These are phyloP conservation scores for Clinocottus analis DNA, from an alignment of 2,113 vertebrate species.

Conservation along the genomic window DNA sequence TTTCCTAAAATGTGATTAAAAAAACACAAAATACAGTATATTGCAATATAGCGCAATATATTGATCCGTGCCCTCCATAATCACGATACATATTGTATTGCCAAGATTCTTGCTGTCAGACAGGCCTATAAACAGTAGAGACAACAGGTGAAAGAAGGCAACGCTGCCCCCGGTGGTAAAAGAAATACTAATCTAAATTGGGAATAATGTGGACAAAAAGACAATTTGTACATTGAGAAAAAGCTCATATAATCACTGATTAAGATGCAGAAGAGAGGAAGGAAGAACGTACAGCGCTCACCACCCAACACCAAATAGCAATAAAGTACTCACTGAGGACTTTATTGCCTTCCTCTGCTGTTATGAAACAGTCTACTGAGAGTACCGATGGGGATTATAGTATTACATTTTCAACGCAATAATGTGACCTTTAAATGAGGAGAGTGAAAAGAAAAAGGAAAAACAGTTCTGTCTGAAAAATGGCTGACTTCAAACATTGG, in stretches of 20 bases:
- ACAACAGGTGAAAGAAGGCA: too few relatives aligned
- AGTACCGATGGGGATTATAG: neutral
- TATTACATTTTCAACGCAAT: neutral
- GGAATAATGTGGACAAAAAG: too few relatives aligned
- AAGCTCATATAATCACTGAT: neutral
- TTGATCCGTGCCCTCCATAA: too few relatives aligned
- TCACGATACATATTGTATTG: too few relatives aligned
- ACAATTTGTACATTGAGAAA: too few relatives aligned
- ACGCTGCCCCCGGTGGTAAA: too few relatives aligned
- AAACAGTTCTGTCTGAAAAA: neutral
- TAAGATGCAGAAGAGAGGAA: neutral
- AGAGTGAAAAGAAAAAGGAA: neutral
- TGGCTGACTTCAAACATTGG: neutral
- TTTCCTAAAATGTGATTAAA: too few relatives aligned
- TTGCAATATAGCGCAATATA: too few relatives aligned
- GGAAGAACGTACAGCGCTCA: neutral
- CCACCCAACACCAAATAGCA: neutral
- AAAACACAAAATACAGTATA: too few relatives aligned
- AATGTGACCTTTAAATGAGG: slow-evolving; percentile 3
- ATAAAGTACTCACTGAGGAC: neutral
- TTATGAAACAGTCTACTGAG: neutral
- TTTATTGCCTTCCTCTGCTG: neutral
- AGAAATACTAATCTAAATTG: too few relatives aligned
- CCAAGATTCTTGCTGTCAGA: too few relatives aligned
- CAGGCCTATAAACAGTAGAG: too few relatives aligned